phyloP scores from a whole-genome alignment of 1,140 invertebrate genomes.

The Pachypeltis micranthus region DNA sequence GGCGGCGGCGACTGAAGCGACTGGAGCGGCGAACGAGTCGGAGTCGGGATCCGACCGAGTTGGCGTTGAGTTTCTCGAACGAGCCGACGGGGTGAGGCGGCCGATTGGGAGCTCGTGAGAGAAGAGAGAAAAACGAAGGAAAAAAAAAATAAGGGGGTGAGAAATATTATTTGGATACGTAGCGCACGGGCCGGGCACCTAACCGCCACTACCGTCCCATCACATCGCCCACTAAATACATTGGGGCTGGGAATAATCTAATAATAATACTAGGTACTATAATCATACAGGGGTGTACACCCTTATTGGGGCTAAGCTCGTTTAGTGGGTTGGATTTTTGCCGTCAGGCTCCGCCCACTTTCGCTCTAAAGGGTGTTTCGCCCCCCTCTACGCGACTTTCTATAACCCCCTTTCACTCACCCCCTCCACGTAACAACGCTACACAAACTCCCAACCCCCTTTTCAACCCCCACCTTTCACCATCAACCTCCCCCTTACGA shows the following conservation, averaged over 20 bases:
- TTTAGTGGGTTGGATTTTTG: conserved; percentile 22
- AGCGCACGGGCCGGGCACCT: background rate
- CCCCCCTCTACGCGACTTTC: background rate
- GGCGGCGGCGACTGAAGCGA: too few relatives aligned
- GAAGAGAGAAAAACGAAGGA: too few relatives aligned
- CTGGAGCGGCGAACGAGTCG: too few relatives aligned
- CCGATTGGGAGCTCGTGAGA: too few relatives aligned
- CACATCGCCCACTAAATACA: conserved; percentile 18
- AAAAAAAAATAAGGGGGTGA: too few relatives aligned
- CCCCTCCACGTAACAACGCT: background rate
- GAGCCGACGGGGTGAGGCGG: too few relatives aligned
- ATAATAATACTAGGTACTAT: conserved; percentile 24
- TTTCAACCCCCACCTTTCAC: background rate
- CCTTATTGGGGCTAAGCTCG: conserved; percentile 22
- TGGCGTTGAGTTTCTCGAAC: too few relatives aligned
- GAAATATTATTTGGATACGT: too few relatives aligned
- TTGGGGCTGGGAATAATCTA: conserved; percentile 20
- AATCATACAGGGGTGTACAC: conserved; percentile 21
- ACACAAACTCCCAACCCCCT: background rate
- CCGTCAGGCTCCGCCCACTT: conserved; percentile 18
- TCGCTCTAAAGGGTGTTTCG: background rate
- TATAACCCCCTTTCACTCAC: background rate
- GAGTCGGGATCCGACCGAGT: too few relatives aligned
- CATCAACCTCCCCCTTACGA: background rate
- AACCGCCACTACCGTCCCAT: conserved; percentile 13